Evolutionary conservation across 2,888 invertebrate species (phyloP).

Genomic region (Philereme transversata): DNA sequence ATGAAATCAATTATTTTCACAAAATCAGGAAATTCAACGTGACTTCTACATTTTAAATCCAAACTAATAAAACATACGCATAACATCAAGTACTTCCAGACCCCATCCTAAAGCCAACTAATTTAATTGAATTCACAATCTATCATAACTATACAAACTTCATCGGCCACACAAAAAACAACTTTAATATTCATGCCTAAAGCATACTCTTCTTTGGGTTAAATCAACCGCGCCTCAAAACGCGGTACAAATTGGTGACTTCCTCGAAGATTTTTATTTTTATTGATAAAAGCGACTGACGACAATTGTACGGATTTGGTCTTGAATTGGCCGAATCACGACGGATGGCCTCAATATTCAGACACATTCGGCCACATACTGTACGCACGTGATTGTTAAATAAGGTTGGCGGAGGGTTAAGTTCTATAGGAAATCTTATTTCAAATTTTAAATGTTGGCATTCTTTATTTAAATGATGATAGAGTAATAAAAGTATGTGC

Average conservation of each 20-base stretch:
- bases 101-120: conserved; percentile 57
- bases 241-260: conserved; percentile 71
- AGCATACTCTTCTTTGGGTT: conserved; percentile 36
- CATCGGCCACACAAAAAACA: conserved; percentile 22
- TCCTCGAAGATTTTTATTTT: conserved; percentile 80
- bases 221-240: conserved; percentile 18
- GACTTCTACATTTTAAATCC: conserved; percentile 28
- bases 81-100: conserved; percentile 30
- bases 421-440: conserved; percentile 1
- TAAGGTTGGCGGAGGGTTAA: conserved; percentile 16
- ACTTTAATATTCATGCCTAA: conserved; percentile 19
- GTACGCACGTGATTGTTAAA: conserved; percentile 16
- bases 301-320: conserved; percentile 77
- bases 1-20: no score
- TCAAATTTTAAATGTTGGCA: conserved; percentile 2
- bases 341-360: conserved; percentile 45
- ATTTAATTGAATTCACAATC: conserved; percentile 70
- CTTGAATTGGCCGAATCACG: conserved; percentile 69
- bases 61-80: conserved; percentile 44
- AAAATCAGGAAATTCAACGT: conserved; percentile 33
- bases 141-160: conserved; percentile 40
- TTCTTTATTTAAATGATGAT: not conserved
- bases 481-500: no score
- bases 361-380: conserved; percentile 32
- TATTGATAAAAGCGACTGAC: conserved; percentile 77